These are phyloP conservation scores for Conus canariensis DNA, from an alignment of 2,888 invertebrate genomes.

Conservation along the genomic window DNA sequence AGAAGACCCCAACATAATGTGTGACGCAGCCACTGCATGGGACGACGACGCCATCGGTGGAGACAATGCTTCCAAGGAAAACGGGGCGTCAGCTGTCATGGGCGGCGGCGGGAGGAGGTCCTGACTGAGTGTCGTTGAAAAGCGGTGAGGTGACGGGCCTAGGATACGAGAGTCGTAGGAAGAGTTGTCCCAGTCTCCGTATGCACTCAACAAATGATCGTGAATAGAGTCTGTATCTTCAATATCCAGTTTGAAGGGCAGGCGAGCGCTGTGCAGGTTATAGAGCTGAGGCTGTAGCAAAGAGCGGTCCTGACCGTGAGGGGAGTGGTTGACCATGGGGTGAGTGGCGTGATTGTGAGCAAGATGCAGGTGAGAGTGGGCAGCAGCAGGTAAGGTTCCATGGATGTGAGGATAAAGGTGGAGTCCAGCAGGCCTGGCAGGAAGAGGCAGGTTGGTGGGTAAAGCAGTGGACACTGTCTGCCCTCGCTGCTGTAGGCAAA, in stretches of 20 bases:
- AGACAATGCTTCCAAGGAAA: constrained; percentile 57
- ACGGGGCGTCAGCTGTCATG: constrained; percentile 59
- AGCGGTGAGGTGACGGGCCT: constrained; percentile 53
- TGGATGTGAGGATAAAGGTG: constrained; percentile 77
- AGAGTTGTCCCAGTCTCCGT: constrained; percentile 76
- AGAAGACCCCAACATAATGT: constrained; percentile 41
- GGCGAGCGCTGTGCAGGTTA: constrained; percentile 70
- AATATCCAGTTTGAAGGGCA: constrained; percentile 73
- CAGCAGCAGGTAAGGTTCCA: constrained; percentile 59
- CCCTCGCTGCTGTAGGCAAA: constrained; percentile 75
- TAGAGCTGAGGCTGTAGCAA: constrained; percentile 75
- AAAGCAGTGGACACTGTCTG: constrained; percentile 73
- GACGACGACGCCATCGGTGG: constrained; percentile 13
- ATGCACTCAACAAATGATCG: constrained; percentile 75
- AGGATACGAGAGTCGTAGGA: constrained; percentile 69
- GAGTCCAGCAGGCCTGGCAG: constrained; percentile 73
- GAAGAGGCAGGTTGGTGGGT: constrained; percentile 61
- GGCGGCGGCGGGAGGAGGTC: constrained; percentile 73
- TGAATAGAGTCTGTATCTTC: constrained; percentile 73
- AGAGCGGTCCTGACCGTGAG: constrained; percentile 50
- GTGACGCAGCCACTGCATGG: constrained; percentile 22
- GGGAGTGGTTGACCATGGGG: constrained; percentile 17
- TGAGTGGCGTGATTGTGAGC: constrained; percentile 36
- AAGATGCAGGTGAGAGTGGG: constrained; percentile 48
- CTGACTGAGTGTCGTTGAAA: constrained; percentile 58